Evolutionary conservation across 2,888 invertebrate genomes (phyloP).

Genomic region (Dusona sp.): DNA sequence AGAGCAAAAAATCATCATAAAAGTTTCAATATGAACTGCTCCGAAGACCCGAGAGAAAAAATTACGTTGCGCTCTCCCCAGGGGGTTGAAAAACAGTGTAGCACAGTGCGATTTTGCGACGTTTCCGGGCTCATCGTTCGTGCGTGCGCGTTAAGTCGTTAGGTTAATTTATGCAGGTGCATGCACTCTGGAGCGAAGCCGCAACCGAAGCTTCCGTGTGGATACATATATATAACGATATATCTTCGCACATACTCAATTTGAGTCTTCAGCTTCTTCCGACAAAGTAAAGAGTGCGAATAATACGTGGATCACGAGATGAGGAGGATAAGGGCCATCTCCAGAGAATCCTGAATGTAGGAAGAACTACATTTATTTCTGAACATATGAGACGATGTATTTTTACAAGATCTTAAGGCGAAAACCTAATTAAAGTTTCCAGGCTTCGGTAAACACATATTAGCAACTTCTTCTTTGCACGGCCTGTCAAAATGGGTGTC

Average conservation of each 20-base stretch:
- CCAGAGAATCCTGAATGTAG: neutral
- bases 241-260: constrained; percentile 47
- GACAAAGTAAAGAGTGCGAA: constrained; percentile 45
- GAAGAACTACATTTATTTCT: neutral
- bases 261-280: constrained; percentile 50
- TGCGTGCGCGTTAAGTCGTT: constrained; percentile 70
- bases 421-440: neutral
- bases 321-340: constrained; percentile 11
- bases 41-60: neutral
- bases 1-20: constrained; percentile 7
- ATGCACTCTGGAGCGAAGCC: constrained; percentile 51
- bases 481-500: no score
- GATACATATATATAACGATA: constrained; percentile 44
- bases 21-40: neutral
- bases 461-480: no score
- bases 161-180: constrained; percentile 74
- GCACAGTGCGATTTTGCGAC: constrained; percentile 6
- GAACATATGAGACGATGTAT: neutral
- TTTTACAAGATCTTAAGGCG: neutral
- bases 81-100: constrained; percentile 2
- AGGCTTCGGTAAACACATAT: neutral
- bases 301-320: constrained; percentile 28
- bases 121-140: constrained; percentile 64
- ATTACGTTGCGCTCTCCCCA: neutral
- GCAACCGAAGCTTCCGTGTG: constrained; percentile 33